These are phyloP conservation scores for Schizopygopsis malacanthus DNA, from an alignment of 2,797 vertebrate species.

Conservation along the genomic window DNA sequence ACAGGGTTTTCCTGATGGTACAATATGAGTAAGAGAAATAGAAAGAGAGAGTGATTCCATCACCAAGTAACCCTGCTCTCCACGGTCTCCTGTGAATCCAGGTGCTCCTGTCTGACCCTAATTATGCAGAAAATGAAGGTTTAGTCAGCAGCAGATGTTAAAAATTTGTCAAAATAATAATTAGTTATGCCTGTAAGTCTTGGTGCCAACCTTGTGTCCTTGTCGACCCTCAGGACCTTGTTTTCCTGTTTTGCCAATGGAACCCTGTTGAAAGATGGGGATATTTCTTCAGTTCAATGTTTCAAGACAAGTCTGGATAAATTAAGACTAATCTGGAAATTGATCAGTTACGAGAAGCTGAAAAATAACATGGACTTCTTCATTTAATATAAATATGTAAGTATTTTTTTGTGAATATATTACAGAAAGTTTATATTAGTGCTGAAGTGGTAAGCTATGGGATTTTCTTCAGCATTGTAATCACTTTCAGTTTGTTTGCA, in stretches of 20 bases:
- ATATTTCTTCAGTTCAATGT: background rate
- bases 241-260: conserved; percentile 66
- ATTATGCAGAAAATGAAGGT: conserved; percentile 4
- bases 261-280: conserved; percentile 68
- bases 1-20: background rate
- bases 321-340: background rate
- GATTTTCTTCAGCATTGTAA: background rate
- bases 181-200: background rate
- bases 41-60: conserved; percentile 41
- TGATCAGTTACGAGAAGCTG: conserved; percentile 1
- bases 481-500: background rate
- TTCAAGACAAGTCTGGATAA: background rate
- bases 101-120: conserved; percentile 79
- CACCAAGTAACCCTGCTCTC: conserved; percentile 77
- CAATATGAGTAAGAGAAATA: background rate
- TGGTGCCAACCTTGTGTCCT: conserved; percentile 71
- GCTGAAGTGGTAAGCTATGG: background rate
- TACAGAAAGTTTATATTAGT: background rate
- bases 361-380: background rate
- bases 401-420: too few relatives aligned
- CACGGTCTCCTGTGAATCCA: conserved; percentile 74
- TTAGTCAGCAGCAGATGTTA: background rate
- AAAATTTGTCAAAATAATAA: background rate
- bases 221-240: conserved; percentile 65
- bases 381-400: background rate